A percentile compares a stretch with the other conserved stretches of the same genome.
These are phyloP conservation scores for Acronicta alni DNA, from an alignment of 2,888 invertebrate genomes.

Conservation along the genomic window DNA sequence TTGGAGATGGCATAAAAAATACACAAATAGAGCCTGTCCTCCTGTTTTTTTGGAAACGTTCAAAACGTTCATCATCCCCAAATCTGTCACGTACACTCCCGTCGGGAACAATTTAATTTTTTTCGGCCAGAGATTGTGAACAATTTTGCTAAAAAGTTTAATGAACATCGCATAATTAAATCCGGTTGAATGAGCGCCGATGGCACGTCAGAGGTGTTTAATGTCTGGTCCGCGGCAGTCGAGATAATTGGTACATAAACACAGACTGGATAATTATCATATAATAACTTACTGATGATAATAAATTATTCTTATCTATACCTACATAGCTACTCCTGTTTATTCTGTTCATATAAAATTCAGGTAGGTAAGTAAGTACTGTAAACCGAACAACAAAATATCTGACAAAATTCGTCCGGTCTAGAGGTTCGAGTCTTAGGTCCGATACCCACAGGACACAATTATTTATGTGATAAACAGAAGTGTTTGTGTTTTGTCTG, in stretches of 20 bases:
- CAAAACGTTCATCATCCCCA: constrained; percentile 28
- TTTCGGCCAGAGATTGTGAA: constrained; percentile 33
- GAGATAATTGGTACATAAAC: constrained; percentile 35
- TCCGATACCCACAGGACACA: too few species aligned
- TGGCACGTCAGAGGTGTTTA: constrained; percentile 31
- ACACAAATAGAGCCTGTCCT: constrained; percentile 25
- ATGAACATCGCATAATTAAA: constrained; percentile 38
- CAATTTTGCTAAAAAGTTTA: constrained; percentile 40
- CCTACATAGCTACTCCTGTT: neutral
- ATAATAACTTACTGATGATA: neutral
- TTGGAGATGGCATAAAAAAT: constrained; percentile 24
- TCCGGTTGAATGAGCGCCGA: constrained; percentile 30
- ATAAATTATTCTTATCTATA: too few species aligned
- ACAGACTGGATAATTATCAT: constrained; percentile 18
- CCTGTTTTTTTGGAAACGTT: constrained; percentile 10
- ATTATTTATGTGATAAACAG: too few species aligned
- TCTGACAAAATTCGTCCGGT: too few species aligned
- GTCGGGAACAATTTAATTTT: constrained; percentile 34
- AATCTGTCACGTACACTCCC: constrained; percentile 42
- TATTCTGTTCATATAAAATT: neutral
- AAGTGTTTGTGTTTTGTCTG: too few species aligned
- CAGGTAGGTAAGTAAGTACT: too few species aligned
- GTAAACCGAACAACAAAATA: too few species aligned
- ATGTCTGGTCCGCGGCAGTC: constrained; percentile 16
- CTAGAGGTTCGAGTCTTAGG: too few species aligned